A percentile compares a stretch with the other conserved stretches of the same genome.
phyloP scores from a whole-genome alignment of 2,797 vertebrate genomes.

The Oreortyx pictus region DNA sequence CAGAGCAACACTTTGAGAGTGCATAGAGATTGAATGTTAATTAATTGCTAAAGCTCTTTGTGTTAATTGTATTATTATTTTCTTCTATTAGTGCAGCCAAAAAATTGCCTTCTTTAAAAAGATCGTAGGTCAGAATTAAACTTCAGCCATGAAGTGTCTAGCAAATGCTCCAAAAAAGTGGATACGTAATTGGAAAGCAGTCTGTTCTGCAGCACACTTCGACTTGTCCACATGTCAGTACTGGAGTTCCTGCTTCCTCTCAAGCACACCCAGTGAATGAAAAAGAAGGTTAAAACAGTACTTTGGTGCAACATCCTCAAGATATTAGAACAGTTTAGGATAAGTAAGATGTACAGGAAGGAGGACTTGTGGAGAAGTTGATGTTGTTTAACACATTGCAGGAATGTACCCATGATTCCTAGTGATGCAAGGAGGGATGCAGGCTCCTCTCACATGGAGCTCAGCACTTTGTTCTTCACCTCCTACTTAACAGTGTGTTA shows the following conservation, averaged over 20 bases:
- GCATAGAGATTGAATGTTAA: not conserved
- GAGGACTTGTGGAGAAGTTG: not conserved
- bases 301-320: not conserved
- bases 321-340: not conserved
- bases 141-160: not conserved
- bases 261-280: not conserved
- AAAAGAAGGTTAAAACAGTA: not conserved
- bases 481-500: not conserved
- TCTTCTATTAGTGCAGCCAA: not conserved
- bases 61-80: not conserved
- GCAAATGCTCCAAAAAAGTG: not conserved
- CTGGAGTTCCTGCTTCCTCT: not conserved
- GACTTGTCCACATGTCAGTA: not conserved
- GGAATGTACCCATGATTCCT: not conserved
- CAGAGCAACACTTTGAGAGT: not conserved
- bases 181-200: not conserved
- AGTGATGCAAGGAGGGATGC: not conserved
- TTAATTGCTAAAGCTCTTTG: constrained; percentile 1
- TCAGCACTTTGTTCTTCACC: not conserved
- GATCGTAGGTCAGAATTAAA: not conserved
- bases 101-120: accelerated
- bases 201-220: not conserved
- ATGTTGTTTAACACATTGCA: not conserved
- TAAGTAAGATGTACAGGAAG: not conserved
- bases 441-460: not conserved